Evolutionary conservation across 1,140 invertebrate genomes (phyloP).

Genomic region (Pachyrhynchus sulphureomaculatus): DNA sequence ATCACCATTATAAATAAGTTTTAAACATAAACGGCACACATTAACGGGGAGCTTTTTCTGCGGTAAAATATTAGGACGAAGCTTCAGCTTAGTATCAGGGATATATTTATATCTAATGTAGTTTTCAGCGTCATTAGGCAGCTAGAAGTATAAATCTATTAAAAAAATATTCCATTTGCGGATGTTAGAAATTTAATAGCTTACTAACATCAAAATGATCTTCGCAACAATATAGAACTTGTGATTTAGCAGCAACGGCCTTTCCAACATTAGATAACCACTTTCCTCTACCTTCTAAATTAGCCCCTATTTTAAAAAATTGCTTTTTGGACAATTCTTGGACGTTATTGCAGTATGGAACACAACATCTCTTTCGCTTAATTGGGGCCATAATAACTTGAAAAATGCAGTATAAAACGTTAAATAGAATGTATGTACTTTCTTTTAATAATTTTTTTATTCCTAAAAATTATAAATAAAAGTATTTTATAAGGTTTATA

Average conservation of each 20-base stretch:
- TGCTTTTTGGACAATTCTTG: slow-evolving; percentile 4
- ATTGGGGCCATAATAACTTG: slow-evolving; percentile 9
- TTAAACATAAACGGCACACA: slow-evolving; percentile 11
- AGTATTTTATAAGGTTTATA: too few species aligned
- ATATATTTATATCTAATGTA: slow-evolving; percentile 12
- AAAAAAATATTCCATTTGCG: not conserved
- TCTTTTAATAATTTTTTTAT: too few species aligned
- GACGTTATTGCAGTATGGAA: slow-evolving; percentile 2
- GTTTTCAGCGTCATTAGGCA: slow-evolving; percentile 11
- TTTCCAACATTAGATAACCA: not conserved
- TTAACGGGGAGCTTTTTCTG: slow-evolving; percentile 8
- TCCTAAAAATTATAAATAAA: too few species aligned
- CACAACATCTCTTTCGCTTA: slow-evolving; percentile 12
- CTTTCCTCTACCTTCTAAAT: slow-evolving; percentile 10
- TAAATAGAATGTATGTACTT: too few species aligned
- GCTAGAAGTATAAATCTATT: slow-evolving; percentile 8
- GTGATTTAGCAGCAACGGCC: not conserved
- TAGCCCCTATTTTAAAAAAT: slow-evolving; percentile 11
- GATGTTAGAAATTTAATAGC: too few species aligned
- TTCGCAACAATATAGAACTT: slow-evolving; percentile 7
- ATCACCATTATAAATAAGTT: slow-evolving; percentile 1
- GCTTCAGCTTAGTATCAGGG: slow-evolving; percentile 8
- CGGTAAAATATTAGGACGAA: slow-evolving; percentile 1
- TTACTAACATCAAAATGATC: slow-evolving; percentile 18
- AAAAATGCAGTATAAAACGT: too few species aligned